Conservation (phyloP, 1,140 invertebrate species). For the Calycopis cecrops region DNA sequence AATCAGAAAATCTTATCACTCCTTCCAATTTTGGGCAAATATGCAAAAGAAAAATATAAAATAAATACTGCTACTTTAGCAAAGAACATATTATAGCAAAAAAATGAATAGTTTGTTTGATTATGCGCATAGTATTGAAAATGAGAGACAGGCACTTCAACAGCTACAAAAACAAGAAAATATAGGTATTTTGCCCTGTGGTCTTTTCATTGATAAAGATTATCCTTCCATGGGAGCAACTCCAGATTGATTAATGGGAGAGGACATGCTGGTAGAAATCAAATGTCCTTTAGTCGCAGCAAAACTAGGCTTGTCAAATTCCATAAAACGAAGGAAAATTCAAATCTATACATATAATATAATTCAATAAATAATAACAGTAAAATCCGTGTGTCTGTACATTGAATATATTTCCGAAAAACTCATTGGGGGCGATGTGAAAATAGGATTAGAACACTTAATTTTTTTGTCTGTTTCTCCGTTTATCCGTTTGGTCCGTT, state of each 20-base stretch:
- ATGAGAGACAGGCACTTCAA: slow-evolving; percentile 1
- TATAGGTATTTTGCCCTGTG: not conserved
- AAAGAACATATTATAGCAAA: not conserved
- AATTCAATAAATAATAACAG: too few relatives aligned
- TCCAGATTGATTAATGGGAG: not conserved
- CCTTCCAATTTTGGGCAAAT: not conserved
- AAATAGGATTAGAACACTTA: too few relatives aligned
- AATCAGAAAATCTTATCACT: not conserved
- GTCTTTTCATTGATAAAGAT: too few relatives aligned
- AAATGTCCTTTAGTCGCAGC: not conserved
- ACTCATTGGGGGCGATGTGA: too few relatives aligned
- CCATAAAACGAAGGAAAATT: too few relatives aligned
- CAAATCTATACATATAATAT: too few relatives aligned
- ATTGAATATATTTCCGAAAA: too few relatives aligned
- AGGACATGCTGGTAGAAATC: not conserved
- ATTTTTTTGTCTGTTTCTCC: too few relatives aligned
- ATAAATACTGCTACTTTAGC: not conserved
- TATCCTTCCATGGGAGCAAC: not conserved
- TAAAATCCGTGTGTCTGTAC: too few relatives aligned
- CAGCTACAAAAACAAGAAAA: not conserved
- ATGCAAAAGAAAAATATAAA: not conserved
- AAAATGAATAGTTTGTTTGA: too few relatives aligned
- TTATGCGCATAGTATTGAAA: not conserved
- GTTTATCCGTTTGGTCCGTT: too few relatives aligned
- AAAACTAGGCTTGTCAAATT: too few relatives aligned